Base-by-base conservation (phyloP, 2,113 vertebrate genomes). In the Anthoscopus minutus region DNA sequence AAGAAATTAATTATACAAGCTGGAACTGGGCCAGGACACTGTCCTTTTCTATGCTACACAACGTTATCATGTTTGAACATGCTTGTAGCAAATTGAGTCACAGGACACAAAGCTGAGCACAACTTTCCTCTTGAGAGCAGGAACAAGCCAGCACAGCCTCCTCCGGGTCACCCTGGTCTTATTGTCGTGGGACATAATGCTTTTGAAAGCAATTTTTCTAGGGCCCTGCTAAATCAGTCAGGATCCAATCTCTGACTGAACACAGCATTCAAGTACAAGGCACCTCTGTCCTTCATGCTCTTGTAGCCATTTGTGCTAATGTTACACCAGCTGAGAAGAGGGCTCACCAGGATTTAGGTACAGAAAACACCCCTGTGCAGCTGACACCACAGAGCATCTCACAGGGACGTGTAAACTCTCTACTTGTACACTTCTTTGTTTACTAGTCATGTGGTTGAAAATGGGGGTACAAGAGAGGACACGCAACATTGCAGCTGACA, bases 1-100 rank as follows among this genome's bases (percentile, higher is more conserved):
- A n/a, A 86, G 27, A 94, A 89, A 94, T 96, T 95, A 96, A 96
- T 95, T 93, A 95, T 80, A 71, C 76, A 88, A 86, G 37, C 71
- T 95, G 93, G 93, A 95, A 86, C 58, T 27, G 25, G 53, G 47
- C 94, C 94, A 91, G n/a, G 86, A 95, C 70, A 66, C 77, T 88
- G 86, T 85, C 69, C 65, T 89, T 92, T 81, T 86, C 69, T 83
- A 28, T 60, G 74, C 62, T 69, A 64, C n/a, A 77, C 64, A 70
- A 56, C 4, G 0, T 90, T 93, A 94, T 89, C 86, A 51, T 76
- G 80, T 92, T 83, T 93, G 54, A 93, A 91, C 69, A 81, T 89
- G 65, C 81, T 93, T 74, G 56, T 94, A 86, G 86, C 61, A 93
- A 88, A 90, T 27, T 72, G 79, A 95, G 67, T 60, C 80, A 93